Evolutionary conservation across 2,888 invertebrate genomes (phyloP), one percentile per base, ranked within the genome.

Genomic region (Campaea margaritaria): DNA sequence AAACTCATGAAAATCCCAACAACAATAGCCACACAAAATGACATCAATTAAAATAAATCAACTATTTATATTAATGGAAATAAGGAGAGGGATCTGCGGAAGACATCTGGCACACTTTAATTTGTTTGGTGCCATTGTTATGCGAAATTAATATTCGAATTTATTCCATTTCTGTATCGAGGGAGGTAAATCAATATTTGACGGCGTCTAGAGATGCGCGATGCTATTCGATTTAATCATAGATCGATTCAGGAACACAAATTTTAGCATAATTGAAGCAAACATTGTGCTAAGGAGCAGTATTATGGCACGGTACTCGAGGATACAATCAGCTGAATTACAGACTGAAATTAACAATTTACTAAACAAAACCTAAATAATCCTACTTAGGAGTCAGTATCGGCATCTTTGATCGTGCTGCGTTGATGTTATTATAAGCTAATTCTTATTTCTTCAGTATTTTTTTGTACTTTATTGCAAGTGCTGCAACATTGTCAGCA

Each of bases 111-210:
- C 85, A 82, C 83, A 86, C 86, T 90, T 87, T 89, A 91, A 91
- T 91, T 92, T 91, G 89, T 90, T 89, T 86, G 87, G 83, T 79
- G 78, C 79, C 86, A 89, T 91, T 91, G 91, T 91, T 86, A 85
- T 87, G 89, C 87, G 81, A 86, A 91, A 92, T 92, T 92, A 92
- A 91, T 92, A 92, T 91, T 91, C 90, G 87, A 91, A 91, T 91
- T 91, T 91, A 91, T 91, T 91, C 91, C 87, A 87, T 86, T 87
- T 87, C 85, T 85, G 86, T 89, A 90, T 88, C 83, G 85, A 82
- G 85, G 84, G 82, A 78, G 83, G 83, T 83, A 83, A 86, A 91
- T 91, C 90, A 90, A 91, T 91, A 90, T 88, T 88, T 83, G 82
- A 78, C 76, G 79, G 81, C 79, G 76, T 83, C 83, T 60, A 60